A percentile compares a stretch with the other conserved stretches of the same genome.
These are phyloP conservation scores for Coracopsis vasa DNA, from an alignment of 2,113 vertebrate genomes.

Conservation along the genomic window DNA sequence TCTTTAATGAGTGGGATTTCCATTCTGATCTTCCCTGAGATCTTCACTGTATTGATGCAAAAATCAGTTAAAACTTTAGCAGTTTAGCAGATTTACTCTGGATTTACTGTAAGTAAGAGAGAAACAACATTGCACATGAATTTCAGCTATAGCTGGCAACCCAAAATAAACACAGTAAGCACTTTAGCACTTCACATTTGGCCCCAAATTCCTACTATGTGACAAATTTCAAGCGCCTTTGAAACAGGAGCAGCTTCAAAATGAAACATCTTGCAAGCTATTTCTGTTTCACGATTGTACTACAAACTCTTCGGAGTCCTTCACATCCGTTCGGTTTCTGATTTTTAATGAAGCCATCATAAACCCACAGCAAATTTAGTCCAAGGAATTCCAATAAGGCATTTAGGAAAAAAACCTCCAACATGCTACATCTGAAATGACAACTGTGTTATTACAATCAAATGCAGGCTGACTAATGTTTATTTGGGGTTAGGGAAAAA, in stretches of 20 bases:
- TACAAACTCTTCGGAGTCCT: background rate
- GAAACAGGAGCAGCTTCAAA: background rate
- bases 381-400: slow-evolving; percentile 39
- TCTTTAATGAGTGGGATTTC: background rate
- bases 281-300: background rate
- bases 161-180: background rate
- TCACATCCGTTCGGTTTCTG: background rate
- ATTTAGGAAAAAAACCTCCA: background rate
- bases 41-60: background rate
- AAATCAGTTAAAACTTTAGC: background rate
- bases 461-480: slow-evolving; percentile 26
- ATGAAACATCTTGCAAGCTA: background rate
- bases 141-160: background rate
- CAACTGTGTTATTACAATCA: slow-evolving; percentile 19
- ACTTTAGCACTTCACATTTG: background rate
- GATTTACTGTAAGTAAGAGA: background rate
- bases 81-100: background rate
- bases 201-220: background rate
- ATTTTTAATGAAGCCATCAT: slow-evolving; percentile 33
- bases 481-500: slow-evolving; percentile 49
- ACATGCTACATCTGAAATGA: background rate
- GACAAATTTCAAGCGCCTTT: background rate
- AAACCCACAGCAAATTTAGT: background rate
- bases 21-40: background rate
- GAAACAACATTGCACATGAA: background rate